These are phyloP conservation scores for Oeneis ivallda DNA, from an alignment of 2,888 invertebrate genomes.

Conservation along the genomic window DNA sequence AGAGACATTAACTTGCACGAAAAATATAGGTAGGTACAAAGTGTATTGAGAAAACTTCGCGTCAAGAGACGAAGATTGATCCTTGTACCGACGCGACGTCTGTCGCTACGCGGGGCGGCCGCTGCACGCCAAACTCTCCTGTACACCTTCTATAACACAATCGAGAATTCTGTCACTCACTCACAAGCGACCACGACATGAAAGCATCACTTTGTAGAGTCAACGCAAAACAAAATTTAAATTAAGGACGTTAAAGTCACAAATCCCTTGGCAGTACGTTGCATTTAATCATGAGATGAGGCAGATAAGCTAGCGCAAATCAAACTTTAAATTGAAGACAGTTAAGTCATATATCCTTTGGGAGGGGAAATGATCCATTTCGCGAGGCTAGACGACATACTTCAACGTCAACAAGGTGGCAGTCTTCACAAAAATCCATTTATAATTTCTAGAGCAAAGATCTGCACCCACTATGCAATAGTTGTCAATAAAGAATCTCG, in stretches of 20 bases:
- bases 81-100: too few species aligned
- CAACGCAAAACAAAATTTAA: background rate
- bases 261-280: background rate
- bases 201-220: background rate
- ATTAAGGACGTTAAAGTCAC: background rate
- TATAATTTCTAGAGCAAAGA: too few species aligned
- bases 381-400: background rate
- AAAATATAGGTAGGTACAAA: too few species aligned
- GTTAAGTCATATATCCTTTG: background rate
- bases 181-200: background rate
- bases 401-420: conserved; percentile 7
- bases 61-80: conserved; percentile 10
- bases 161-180: conserved; percentile 6
- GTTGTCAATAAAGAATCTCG: too few species aligned
- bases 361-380: background rate
- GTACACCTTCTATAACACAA: background rate
- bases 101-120: background rate
- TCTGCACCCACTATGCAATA: too few species aligned
- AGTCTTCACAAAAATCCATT: conserved; percentile 7
- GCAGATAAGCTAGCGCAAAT: background rate
- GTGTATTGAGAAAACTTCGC: background rate
- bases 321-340: background rate
- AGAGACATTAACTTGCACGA: too few species aligned
- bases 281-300: background rate
- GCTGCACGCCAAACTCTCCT: background rate